Percentiles rank a stretch among this genome's conserved stretches.
Conservation (phyloP, 1,140 invertebrate genomes). For the Trichonephila clavipes region DNA sequence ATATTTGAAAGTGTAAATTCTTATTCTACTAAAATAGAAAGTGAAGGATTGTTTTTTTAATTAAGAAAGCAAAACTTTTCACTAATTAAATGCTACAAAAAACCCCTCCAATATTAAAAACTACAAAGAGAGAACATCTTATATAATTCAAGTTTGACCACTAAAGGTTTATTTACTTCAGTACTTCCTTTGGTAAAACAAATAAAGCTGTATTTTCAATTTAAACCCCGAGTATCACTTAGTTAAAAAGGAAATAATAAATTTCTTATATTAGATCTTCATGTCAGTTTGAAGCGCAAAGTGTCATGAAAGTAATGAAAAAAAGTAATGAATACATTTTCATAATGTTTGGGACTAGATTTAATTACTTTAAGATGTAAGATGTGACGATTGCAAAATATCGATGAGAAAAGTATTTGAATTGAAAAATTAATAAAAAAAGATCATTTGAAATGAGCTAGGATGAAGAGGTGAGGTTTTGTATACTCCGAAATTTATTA, state of each 20-base stretch:
- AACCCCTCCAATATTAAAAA: not conserved
- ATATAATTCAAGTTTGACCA: not conserved
- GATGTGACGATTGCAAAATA: not conserved
- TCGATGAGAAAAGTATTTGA: not conserved
- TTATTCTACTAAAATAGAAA: too few relatives aligned
- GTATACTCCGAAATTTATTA: not conserved
- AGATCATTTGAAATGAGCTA: not conserved
- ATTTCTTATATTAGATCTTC: not conserved
- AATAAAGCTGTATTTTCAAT: not conserved
- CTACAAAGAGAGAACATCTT: not conserved
- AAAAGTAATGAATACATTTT: constrained; percentile 8
- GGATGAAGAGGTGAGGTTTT: not conserved
- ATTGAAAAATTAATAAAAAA: not conserved
- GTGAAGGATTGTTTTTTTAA: not conserved
- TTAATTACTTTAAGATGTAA: not conserved
- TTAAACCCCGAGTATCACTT: not conserved
- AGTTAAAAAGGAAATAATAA: not conserved
- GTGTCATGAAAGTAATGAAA: not conserved
- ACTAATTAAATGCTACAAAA: not conserved
- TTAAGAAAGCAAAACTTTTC: not conserved
- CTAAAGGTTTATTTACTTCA: not conserved
- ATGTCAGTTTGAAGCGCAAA: not conserved
- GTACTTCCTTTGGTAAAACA: not conserved
- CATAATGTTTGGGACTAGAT: not conserved
- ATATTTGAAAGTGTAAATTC: too few relatives aligned